phyloP scores from a whole-genome alignment of 1,140 invertebrate species.

The Temnothorax curvispinosus region DNA sequence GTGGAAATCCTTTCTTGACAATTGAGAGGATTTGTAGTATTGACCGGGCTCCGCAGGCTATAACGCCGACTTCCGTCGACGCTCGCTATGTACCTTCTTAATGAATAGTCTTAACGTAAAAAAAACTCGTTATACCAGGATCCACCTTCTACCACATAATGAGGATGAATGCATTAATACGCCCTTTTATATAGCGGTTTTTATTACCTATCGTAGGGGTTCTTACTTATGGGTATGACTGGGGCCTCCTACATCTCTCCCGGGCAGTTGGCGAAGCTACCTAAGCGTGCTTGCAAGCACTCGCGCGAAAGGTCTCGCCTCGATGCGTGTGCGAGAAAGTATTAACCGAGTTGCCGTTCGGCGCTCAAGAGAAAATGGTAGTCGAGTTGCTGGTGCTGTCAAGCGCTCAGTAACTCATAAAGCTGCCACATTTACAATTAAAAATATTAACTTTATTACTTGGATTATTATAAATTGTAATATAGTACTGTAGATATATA shows the following conservation, averaged over 20 bases:
- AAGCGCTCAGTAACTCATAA: background rate
- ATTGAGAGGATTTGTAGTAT: background rate
- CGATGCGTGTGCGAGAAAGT: constrained; percentile 7
- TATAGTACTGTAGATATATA: background rate
- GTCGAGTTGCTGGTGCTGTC: background rate
- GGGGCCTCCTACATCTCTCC: background rate
- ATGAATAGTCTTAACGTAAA: background rate
- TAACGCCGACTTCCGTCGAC: background rate
- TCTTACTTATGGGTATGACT: background rate
- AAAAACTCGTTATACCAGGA: background rate
- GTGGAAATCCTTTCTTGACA: constrained; percentile 2
- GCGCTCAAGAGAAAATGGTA: background rate
- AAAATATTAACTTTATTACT: constrained; percentile 1
- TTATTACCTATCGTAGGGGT: background rate
- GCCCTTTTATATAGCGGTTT: background rate
- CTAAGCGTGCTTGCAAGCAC: background rate
- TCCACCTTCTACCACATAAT: background rate
- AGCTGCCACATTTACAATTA: background rate
- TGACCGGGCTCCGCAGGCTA: background rate
- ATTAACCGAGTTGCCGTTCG: background rate
- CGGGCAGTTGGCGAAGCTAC: background rate
- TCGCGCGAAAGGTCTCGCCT: background rate
- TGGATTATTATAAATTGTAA: background rate
- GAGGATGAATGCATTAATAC: background rate
- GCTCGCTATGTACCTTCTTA: background rate